Evolutionary conservation across 2,113 vertebrate species (phyloP), one percentile per base, ranked within the genome.

Genomic region (Camelus bactrianus): DNA sequence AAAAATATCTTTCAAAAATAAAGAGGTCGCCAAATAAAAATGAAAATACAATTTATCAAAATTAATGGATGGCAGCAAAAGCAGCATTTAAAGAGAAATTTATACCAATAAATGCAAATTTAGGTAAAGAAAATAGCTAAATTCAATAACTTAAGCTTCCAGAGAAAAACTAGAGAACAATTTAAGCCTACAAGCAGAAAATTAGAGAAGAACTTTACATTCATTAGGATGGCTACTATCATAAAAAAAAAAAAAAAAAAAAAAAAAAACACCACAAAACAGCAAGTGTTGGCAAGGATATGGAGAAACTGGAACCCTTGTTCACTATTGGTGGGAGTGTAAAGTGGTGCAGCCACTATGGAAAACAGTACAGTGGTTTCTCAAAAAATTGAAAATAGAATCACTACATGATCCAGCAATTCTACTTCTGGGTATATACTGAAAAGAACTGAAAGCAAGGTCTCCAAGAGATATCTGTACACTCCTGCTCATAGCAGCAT

Each of bases 361-460:
- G n/a, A 65, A 56, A 93, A 65, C 46, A 54, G 35, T n/a, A 64
- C n/a, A 2, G 19, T 46, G 14, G 14, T 65, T 84, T 30, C 80
- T 65, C 14, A 92, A 75, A 92, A 83, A 54, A 52, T 30, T 64
- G 12, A 92, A 75, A 75, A 84, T 4, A 75, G 32, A 64, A 64
- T 92, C 72, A 83, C 64, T 24, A 75, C 73, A 73, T 75, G 56
- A 92, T 84, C 24, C n/a, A 92, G n/a, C 80, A 84, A 92, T 54
- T 76, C 35, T 10, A 54, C 46, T 65, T 73, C 46, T 46, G 14
- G 13, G 5, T 76, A 54, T 69, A 72, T 17, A 54, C 19, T 75
- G 46, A 64, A 64, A 83, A 92, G 56, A 92, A 83, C 5, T 38
- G 42, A 92, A 83, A 73, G 20, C 28, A 81, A 22, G 54, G 69